A percentile compares a stretch with the other conserved stretches of the same genome.
Conservation (phyloP, 2,113 vertebrate genomes). For the Pollachius pollachius region DNA sequence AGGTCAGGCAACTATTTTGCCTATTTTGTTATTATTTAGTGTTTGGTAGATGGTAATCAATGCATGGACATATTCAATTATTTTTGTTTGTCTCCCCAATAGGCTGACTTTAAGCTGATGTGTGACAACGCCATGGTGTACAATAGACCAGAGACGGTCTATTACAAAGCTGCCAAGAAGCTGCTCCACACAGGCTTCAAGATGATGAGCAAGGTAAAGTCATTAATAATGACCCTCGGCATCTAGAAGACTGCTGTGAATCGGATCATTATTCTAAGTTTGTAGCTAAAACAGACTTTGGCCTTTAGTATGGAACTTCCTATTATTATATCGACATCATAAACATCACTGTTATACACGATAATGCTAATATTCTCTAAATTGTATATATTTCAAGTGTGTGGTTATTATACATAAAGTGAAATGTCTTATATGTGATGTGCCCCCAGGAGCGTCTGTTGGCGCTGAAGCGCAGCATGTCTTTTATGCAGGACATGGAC, state of each 20-base stretch:
- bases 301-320: no score
- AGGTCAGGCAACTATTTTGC: slow-evolving; percentile 70
- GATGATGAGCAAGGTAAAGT: slow-evolving; percentile 99
- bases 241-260: no score
- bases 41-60: background rate
- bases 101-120: slow-evolving; percentile 99
- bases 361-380: no score
- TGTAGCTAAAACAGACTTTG: no score
- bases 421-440: slow-evolving; percentile 50
- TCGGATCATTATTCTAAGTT: no score
- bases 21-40: background rate
- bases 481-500: slow-evolving; percentile 99
- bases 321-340: no score
- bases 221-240: no score
- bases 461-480: slow-evolving; percentile 99
- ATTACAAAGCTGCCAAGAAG: slow-evolving; percentile 98
- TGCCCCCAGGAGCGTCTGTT: slow-evolving; percentile 93
- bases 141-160: slow-evolving; percentile 97
- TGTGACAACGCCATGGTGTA: slow-evolving; percentile 99
- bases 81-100: slow-evolving; percentile 34
- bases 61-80: background rate
- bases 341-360: no score
- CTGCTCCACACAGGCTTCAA: slow-evolving; percentile 97
- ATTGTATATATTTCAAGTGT: no score
- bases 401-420: no score